Evolutionary conservation across 1,140 invertebrate species (phyloP).

Genomic region (Phthorimaea operculella): DNA sequence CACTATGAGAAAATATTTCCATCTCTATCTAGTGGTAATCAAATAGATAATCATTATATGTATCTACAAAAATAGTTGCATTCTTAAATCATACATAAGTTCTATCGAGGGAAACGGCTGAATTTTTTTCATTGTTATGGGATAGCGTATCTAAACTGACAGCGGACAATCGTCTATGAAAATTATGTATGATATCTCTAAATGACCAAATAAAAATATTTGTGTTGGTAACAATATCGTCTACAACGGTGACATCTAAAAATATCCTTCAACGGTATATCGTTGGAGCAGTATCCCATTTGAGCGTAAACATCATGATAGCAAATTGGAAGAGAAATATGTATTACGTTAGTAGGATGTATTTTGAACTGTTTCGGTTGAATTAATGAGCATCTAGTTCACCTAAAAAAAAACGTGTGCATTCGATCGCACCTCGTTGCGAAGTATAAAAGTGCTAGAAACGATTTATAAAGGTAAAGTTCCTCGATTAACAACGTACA

Average conservation of each 20-base stretch:
- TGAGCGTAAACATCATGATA: constrained; percentile 17
- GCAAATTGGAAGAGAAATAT: constrained; percentile 19
- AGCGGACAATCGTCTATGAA: constrained; percentile 38
- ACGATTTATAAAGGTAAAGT: constrained; percentile 24
- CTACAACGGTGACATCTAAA: constrained; percentile 60
- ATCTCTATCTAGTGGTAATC: constrained; percentile 63
- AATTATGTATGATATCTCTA: constrained; percentile 37
- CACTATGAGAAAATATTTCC: constrained; percentile 61
- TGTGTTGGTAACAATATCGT: constrained; percentile 28
- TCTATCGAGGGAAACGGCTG: constrained; percentile 39
- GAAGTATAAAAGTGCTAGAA: constrained; percentile 33
- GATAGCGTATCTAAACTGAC: constrained; percentile 1
- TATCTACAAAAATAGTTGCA: constrained; percentile 68
- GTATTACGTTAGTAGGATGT: constrained; percentile 17
- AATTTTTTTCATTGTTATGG: constrained; percentile 31
- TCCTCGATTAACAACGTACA: constrained; percentile 26
- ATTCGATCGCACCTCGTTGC: constrained; percentile 21
- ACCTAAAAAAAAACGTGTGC: constrained; percentile 17
- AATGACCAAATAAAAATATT: constrained; percentile 40
- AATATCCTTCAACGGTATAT: constrained; percentile 53
- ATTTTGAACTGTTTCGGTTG: constrained; percentile 33
- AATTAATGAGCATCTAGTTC: constrained; percentile 24
- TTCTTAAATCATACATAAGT: constrained; percentile 45
- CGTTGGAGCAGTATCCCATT: constrained; percentile 29
- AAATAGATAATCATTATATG: constrained; percentile 50